Base-by-base conservation (phyloP, 2,888 invertebrate species). In the Archips crataeganus region DNA sequence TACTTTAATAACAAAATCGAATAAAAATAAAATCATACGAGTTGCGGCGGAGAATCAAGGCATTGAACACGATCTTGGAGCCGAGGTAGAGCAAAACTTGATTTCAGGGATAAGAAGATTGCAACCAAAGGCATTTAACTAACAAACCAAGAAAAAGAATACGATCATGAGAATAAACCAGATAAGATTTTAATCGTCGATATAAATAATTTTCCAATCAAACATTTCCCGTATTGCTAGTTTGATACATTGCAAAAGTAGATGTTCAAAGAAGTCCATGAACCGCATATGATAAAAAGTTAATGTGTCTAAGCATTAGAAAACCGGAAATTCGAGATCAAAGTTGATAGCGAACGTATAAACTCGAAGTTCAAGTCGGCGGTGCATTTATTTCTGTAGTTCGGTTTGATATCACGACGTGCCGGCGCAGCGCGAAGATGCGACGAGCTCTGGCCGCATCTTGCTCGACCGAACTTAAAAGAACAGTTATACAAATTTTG, bases 401-500 rank as follows among this genome's bases (percentile, higher is more conserved):
- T 77, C 54, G 59, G 54, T 62, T 77, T 71, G 79, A 75, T 84
- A 79, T 81, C 80, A 8, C 23, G 54, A 79, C 81, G 82, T 78
- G 47, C 32, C 39, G 15, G 23, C 45, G 47, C 54, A 78, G 79
- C 76, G 76, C 75, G 79, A 79, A 81, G 81, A 82, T 71, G 78
- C 76, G 78, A 69, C 78, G 76, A 76, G 65, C 72, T 79, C 80
- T 83, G 84, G 84, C 85, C 79, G 78, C 80, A 87, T 86, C 85
- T 84, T 78, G 81, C 80, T 77, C 75, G 80, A 77, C 77, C 77
- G 75, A 74, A 59, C 74, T 71, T 71, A 57, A 71, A 75, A 79
- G 79, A 85, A 92, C 93, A 90, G 93, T 92, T 92, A 83, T 81
- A 78, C 84, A 84, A 90, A 90, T 87, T 90, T 89, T 86, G 73